These are phyloP conservation scores for Nestor notabilis DNA, from an alignment of 2,113 vertebrate genomes.

Conservation along the genomic window DNA sequence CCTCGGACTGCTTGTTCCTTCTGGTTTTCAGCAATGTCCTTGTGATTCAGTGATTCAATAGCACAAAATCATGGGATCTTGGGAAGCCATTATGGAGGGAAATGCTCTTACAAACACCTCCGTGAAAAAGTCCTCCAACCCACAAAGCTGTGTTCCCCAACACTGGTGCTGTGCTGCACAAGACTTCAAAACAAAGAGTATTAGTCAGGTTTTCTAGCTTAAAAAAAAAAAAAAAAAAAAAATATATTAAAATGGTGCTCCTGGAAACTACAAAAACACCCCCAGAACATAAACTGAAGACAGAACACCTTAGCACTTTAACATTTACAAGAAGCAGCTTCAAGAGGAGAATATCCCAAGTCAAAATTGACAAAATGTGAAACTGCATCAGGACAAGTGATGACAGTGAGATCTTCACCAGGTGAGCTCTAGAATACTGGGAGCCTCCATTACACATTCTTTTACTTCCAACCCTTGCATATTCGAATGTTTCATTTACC, in stretches of 20 bases:
- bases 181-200: not conserved
- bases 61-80: not conserved
- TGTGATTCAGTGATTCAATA: not conserved
- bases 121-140: not conserved
- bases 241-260: no score
- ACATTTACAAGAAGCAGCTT: not conserved
- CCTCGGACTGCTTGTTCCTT: not conserved
- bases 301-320: not conserved
- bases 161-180: not conserved
- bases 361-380: not conserved
- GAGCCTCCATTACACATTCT: not conserved
- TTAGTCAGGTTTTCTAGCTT: not conserved
- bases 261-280: not conserved
- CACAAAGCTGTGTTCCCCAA: not conserved
- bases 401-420: not conserved
- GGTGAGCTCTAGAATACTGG: not conserved
- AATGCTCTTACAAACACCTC: not conserved
- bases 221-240: no score
- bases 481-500: not conserved
- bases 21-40: not conserved
- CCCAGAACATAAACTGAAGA: not conserved
- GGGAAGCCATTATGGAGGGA: not conserved
- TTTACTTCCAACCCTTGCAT: not conserved
- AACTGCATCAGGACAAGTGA: not conserved
- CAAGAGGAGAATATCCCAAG: not conserved